Evolutionary conservation across 2,888 invertebrate species (phyloP), one percentile per base, ranked within the genome.

Genomic region (Archips xylosteana): DNA sequence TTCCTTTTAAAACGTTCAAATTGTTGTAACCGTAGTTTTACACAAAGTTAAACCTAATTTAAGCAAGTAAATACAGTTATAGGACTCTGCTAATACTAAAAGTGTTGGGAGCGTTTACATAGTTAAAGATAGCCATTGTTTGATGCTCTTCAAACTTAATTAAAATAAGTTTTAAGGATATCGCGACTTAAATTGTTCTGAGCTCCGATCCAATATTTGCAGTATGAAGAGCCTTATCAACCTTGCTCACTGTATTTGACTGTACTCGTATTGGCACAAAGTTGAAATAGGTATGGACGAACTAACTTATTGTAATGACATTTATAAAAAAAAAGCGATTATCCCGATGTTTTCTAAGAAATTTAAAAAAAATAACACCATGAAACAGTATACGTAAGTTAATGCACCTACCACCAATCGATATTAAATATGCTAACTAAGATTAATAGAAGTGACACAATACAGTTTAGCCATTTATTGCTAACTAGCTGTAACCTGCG

Each of bases 161-260:
- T 64, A 70, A 12, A 64, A 64, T 63, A 61, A 49, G 45, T 61
- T 54, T 9, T 45, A 42, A 9, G n/a, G 34, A 36, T 32, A 39
- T 3, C 23, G n/a, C 8, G 15, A 61, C 36, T 51, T n/a, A 66
- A 66, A 72, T 67, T 34, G 51, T 51, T 45, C 51, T 34, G 45
- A 71, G 66, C 61, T 61, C 34, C 54, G 42, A 51, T 72, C 60
- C 45, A 66, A 61, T 71, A 59, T 70, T 64, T 64, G 62, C 59
- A 32, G 42, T 15, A 6, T 54, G 23, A 60, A 71, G 60, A 64
- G 39, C 39, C 59, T 71, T 71, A 57, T 65, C 13, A 57, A 49
- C 45, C 34, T 57, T 45, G 36, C 34, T n/a, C 32, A 13, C 8
- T 70, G 5, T 70, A 70, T 12, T 36, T 57, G 45, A 6, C 54